A percentile compares a stretch with the other conserved stretches of the same genome.
These are phyloP conservation scores for Abramis brama DNA, from an alignment of 2,113 vertebrate genomes.

Conservation along the genomic window DNA sequence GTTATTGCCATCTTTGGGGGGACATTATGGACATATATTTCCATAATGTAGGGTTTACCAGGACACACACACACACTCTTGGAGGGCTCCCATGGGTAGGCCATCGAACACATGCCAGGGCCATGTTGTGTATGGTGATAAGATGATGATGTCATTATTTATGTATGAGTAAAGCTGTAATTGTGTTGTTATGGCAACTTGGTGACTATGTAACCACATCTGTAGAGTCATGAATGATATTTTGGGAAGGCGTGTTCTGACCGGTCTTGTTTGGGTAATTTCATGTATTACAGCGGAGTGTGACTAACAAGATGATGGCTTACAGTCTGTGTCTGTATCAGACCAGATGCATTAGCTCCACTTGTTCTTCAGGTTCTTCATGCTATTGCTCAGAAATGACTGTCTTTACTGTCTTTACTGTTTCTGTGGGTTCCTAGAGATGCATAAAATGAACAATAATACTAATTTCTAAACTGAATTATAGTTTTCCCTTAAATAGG, in stretches of 20 bases:
- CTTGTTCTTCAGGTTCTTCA: not conserved
- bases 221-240: not conserved
- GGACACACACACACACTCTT: not conserved
- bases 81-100: not conserved
- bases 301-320: slow-evolving; percentile 9
- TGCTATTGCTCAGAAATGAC: not conserved
- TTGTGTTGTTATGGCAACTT: slow-evolving; percentile 55
- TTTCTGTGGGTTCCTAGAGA: not conserved
- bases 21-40: no score
- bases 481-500: not conserved
- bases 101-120: not conserved
- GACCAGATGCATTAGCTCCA: not conserved
- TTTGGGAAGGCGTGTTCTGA: not conserved
- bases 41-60: no score
- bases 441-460: not conserved
- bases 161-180: slow-evolving; percentile 58
- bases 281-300: slow-evolving; percentile 25
- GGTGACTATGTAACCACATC: slow-evolving; percentile 52
- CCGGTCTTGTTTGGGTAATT: slow-evolving; percentile 36
- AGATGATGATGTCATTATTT: slow-evolving; percentile 62
- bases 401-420: not conserved
- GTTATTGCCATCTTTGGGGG: no score
- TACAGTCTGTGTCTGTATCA: not conserved
- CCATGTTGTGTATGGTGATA: slow-evolving; percentile 50
- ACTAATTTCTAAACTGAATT: not conserved